Conservation (phyloP, 2,888 invertebrate genomes). For the Ophion obscuratus region DNA sequence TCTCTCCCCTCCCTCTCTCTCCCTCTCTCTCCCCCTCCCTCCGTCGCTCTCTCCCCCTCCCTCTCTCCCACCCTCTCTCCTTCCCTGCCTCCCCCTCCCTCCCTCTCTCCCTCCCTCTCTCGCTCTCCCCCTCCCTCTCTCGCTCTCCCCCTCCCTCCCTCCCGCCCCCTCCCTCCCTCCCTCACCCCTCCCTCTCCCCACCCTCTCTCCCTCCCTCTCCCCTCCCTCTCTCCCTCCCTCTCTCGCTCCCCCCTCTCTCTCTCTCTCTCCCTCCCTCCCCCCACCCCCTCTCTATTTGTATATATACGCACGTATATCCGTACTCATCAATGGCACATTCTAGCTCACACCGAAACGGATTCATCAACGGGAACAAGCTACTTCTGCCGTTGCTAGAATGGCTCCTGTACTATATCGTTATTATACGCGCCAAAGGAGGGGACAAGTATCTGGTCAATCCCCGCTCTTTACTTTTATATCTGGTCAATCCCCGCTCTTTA, state of each 20-base stretch:
- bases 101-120: slow-evolving; percentile 50
- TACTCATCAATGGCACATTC: slow-evolving; percentile 82
- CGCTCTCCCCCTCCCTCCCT: no score
- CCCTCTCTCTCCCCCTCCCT: slow-evolving; percentile 72
- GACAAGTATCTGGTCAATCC: slow-evolving; percentile 61
- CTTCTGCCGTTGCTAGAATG: slow-evolving; percentile 47
- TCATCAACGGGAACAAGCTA: slow-evolving; percentile 79
- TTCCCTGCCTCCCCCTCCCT: no score
- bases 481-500: slow-evolving; percentile 58
- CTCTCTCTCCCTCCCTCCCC: no score
- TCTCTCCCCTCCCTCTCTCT: slow-evolving; percentile 28
- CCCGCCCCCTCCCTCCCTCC: no score
- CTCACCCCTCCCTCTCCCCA: no score
- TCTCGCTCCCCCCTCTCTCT: no score
- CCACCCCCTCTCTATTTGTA: slow-evolving; percentile 56
- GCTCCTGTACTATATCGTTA: not conserved
- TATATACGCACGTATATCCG: slow-evolving; percentile 21
- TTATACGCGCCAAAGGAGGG: slow-evolving; percentile 3
- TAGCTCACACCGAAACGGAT: slow-evolving; percentile 79
- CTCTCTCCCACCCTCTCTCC: no score
- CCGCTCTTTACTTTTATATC: slow-evolving; percentile 30
- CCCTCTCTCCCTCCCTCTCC: no score
- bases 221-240: slow-evolving; percentile 56
- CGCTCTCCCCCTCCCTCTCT: no score
- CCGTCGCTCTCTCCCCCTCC: no score